phyloP scores from a whole-genome alignment of 2,797 vertebrate genomes.

The Muscicapa comitata region DNA sequence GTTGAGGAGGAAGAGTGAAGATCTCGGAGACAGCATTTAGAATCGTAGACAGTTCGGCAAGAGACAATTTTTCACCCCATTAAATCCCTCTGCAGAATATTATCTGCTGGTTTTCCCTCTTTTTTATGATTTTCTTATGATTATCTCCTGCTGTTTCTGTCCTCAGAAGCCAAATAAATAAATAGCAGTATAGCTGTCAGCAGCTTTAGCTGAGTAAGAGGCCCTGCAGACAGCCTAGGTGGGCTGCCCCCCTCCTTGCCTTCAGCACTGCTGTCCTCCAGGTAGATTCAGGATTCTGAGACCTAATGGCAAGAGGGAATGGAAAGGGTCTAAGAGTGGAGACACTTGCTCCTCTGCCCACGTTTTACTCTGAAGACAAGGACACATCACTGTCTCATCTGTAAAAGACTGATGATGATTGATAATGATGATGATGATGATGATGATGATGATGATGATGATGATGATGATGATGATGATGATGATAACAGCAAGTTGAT shows the following conservation, averaged over 20 bases:
- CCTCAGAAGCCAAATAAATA: constrained; percentile 63
- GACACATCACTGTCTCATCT: background rate
- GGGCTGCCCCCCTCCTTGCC: background rate
- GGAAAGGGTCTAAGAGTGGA: background rate
- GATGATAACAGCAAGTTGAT: background rate
- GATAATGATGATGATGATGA: too few species aligned
- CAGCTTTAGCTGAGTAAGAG: constrained; percentile 7
- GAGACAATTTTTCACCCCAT: constrained; percentile 61
- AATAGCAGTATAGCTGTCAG: constrained; percentile 47
- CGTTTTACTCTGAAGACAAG: background rate
- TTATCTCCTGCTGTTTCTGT: constrained; percentile 66
- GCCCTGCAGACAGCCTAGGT: background rate
- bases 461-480: background rate
- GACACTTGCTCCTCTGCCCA: background rate
- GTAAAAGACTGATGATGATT: too few species aligned
- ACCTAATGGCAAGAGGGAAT: background rate
- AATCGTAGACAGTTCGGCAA: constrained; percentile 54
- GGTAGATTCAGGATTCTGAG: background rate
- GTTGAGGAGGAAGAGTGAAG: constrained; percentile 56
- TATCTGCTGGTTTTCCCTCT: constrained; percentile 58
- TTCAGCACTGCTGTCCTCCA: background rate
- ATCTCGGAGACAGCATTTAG: constrained; percentile 60
- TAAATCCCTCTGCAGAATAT: constrained; percentile 66
- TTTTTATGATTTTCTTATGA: constrained; percentile 69
- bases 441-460: background rate